These are phyloP conservation scores for Bryconaethiops microstoma DNA, from an alignment of 2,797 vertebrate genomes.

Conservation along the genomic window DNA sequence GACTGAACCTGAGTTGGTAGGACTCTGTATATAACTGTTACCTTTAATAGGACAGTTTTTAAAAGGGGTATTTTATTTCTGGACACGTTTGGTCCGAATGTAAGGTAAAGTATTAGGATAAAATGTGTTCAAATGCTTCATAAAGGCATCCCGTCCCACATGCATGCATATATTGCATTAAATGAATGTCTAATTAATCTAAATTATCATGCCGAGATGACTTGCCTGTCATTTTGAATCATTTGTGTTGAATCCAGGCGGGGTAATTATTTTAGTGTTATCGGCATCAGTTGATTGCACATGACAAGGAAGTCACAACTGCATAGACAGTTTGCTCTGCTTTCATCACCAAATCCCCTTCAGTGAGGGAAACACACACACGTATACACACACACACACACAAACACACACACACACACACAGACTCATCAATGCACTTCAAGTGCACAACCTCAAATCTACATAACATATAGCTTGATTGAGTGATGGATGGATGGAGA, in stretches of 20 bases:
- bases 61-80: too few relatives aligned
- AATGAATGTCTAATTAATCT: conserved; percentile 55
- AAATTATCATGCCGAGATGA: conserved; percentile 40
- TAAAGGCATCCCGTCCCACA: background rate
- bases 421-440: conserved; percentile 3
- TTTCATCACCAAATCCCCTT: conserved; percentile 33
- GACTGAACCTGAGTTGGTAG: too few relatives aligned
- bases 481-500: background rate
- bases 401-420: too few relatives aligned
- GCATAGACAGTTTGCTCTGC: conserved; percentile 35
- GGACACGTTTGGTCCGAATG: too few relatives aligned
- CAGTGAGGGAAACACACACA: conserved; percentile 23
- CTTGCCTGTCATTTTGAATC: conserved; percentile 58
- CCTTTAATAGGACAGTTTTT: too few relatives aligned
- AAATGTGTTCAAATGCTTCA: background rate
- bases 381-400: conserved; percentile 17
- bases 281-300: conserved; percentile 55
- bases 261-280: conserved; percentile 56
- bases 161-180: conserved; percentile 39
- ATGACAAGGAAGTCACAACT: conserved; percentile 56
- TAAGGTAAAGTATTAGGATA: too few relatives aligned
- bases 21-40: background rate
- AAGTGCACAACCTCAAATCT: conserved; percentile 4
- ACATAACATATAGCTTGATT: background rate
- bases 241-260: conserved; percentile 48